Evolutionary conservation across 2,797 vertebrate genomes (phyloP).

Genomic region (Meriones psammophilus): DNA sequence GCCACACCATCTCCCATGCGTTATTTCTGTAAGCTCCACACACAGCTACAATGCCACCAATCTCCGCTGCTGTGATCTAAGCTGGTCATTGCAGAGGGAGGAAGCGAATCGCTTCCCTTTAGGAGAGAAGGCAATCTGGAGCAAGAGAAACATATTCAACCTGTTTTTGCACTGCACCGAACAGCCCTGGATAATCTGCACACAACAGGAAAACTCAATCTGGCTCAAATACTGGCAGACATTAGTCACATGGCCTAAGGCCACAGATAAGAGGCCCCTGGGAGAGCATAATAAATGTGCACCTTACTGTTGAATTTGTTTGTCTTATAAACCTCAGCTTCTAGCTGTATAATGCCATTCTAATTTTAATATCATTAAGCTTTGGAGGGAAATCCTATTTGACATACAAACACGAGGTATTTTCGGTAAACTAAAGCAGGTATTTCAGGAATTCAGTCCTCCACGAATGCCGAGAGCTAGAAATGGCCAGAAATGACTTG

Average conservation of each 20-base stretch:
- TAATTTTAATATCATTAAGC: constrained; percentile 49
- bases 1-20: not conserved
- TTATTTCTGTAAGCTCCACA: constrained; percentile 39
- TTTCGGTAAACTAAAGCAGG: constrained; percentile 56
- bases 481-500: constrained; percentile 29
- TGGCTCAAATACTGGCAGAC: constrained; percentile 25
- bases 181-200: constrained; percentile 27
- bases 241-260: constrained; percentile 70
- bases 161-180: not conserved
- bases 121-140: not conserved
- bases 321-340: constrained; percentile 41
- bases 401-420: constrained; percentile 46
- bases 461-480: constrained; percentile 21
- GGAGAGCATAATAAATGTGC: constrained; percentile 48
- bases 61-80: not conserved
- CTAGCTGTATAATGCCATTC: constrained; percentile 46
- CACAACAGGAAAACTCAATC: constrained; percentile 56
- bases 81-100: not conserved
- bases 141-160: not conserved
- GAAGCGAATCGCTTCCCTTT: not conserved
- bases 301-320: constrained; percentile 31
- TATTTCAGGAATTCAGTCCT: constrained; percentile 57
- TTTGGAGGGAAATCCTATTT: constrained; percentile 55
- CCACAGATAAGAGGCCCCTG: not conserved
- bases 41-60: not conserved